Base-by-base conservation (phyloP, 2,797 vertebrate genomes). In the Arrhamphus sclerolepis region DNA sequence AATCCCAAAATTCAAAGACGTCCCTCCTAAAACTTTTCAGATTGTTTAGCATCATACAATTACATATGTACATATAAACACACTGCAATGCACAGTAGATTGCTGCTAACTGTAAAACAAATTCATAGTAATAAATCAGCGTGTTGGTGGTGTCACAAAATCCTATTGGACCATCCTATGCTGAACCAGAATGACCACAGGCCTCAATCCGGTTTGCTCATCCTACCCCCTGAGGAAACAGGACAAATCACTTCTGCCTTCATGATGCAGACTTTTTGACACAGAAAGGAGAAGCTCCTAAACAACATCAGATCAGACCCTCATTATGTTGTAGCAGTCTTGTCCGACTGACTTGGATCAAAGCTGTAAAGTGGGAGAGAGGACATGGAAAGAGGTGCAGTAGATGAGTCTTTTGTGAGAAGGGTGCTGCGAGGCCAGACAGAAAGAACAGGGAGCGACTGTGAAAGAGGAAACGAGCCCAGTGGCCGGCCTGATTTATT, bases 401-500 rank as follows among this genome's bases (percentile, higher is more conserved):
- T 53, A 53, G 55, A 51, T 13, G 54, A 50, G 47, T 44, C 55
- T 66, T 46, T 4, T 59, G 55, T 42, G 60, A 70, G 66, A 22
- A 44, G 43, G 46, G 57, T 3, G 47, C 38, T 16, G 5, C 2
- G 2, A 1, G 31, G 56, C 2, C 21, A 53, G 53, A 70, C 43
- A 28, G 52, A 66, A 54, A 52, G 57, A 75, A 80, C 75, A 67
- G 72, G 41, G 66, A 75, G 64, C 78, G 77, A 78, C 61, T 38
- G 34, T 7, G 66, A 75, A 77, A 73, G 64, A 56, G 80, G 83
- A 87, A 78, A 74, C 48, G 21, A 74, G 74, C 54, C 79, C 75
- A 56, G 64, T 38, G 13, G 75, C 56, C 9, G 56, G 76, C 42
- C 66, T 87, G 77, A 85, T 83, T 87, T 86, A 89, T 87, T 84